Conservation (phyloP, 1,140 invertebrate genomes). For the Philotrypesis tridentata region DNA sequence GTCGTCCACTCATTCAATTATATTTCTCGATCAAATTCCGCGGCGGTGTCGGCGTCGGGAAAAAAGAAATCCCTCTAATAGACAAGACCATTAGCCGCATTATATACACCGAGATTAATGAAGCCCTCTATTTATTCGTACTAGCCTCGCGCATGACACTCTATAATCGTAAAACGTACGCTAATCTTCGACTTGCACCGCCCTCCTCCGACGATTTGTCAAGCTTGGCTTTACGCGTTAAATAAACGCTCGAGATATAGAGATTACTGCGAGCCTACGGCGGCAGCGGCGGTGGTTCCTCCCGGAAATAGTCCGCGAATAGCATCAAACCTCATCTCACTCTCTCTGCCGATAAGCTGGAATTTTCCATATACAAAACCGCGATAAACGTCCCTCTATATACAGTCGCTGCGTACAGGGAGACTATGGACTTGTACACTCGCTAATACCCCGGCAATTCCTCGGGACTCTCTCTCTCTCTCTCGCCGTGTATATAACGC, state of each 20-base stretch:
- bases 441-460: not conserved
- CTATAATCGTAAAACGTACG: not conserved
- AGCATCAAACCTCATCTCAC: too few species aligned
- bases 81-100: not conserved
- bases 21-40: not conserved
- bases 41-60: not conserved
- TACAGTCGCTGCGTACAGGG: too few species aligned
- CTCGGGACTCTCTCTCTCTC: not conserved
- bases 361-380: conserved; percentile 28
- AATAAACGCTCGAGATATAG: too few species aligned
- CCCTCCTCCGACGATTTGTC: not conserved
- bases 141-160: not conserved
- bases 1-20: not conserved
- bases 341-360: too few species aligned
- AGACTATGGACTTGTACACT: too few species aligned
- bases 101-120: not conserved
- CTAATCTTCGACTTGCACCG: not conserved
- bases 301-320: not conserved
- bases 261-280: too few species aligned
- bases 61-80: not conserved
- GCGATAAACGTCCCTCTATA: not conserved
- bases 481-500: too few species aligned
- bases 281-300: too few species aligned
- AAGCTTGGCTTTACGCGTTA: not conserved
- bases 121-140: not conserved